Evolutionary conservation across 2,888 invertebrate species (phyloP).

Genomic region (Oegoconia quadripuncta): DNA sequence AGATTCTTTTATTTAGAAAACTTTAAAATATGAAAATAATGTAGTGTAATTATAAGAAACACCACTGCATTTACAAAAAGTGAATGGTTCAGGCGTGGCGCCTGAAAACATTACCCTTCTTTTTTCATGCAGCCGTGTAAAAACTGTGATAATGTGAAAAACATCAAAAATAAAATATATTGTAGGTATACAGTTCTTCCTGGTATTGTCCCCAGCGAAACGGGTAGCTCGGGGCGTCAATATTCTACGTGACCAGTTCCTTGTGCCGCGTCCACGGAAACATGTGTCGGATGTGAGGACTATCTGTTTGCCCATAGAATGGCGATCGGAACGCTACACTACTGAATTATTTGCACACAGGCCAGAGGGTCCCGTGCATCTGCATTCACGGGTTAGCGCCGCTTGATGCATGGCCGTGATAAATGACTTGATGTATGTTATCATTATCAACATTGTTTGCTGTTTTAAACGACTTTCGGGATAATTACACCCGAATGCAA

Average conservation of each 20-base stretch:
- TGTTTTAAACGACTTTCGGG: no score
- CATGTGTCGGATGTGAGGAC: constrained; percentile 76
- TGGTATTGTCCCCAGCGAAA: constrained; percentile 57
- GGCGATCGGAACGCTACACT: constrained; percentile 56
- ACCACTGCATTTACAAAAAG: no score
- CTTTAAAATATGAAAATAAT: no score
- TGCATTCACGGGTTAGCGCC: constrained; percentile 14
- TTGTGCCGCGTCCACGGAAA: constrained; percentile 67
- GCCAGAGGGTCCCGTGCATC: constrained; percentile 12
- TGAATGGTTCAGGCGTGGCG: no score
- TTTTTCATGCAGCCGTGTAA: no score
- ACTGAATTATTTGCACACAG: constrained; percentile 14
- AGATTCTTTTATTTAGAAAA: no score
- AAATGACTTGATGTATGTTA: constrained; percentile 13
- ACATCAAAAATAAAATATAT: constrained; percentile 10
- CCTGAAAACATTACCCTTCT: no score
- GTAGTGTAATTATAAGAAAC: no score
- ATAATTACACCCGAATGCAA: no score
- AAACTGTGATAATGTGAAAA: no score
- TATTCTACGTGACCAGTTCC: constrained; percentile 77
- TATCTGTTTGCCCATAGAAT: constrained; percentile 74
- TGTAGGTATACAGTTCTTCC: constrained; percentile 1
- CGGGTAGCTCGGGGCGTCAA: constrained; percentile 73
- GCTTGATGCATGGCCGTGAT: constrained; percentile 14
- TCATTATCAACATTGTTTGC: no score